A percentile compares a stretch with the other conserved stretches of the same genome.
phyloP scores from a whole-genome alignment of 2,888 invertebrate genomes.

The Pegoplata infirma region DNA sequence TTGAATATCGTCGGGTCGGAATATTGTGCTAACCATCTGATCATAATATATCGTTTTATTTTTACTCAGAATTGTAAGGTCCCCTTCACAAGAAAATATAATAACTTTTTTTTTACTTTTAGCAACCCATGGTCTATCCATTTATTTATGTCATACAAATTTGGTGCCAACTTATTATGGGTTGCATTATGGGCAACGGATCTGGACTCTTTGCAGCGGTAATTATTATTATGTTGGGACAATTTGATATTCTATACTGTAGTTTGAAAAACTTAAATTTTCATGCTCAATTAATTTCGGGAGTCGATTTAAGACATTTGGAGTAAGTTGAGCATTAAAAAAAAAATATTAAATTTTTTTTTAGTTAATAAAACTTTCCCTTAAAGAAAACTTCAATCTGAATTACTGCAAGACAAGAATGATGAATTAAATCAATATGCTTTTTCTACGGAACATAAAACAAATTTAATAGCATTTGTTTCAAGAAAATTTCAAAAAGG shows the following conservation, averaged over 20 bases:
- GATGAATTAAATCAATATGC: conserved; percentile 72
- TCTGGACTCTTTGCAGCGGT: conserved; percentile 74
- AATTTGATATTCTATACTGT: conserved; percentile 75
- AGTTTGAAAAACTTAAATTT: conserved; percentile 75
- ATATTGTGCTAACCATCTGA: too few relatives aligned
- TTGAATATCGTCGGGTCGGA: too few relatives aligned
- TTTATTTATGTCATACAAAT: conserved; percentile 70
- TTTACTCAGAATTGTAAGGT: too few relatives aligned
- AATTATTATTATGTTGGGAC: conserved; percentile 69
- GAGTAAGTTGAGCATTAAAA: conserved; percentile 67
- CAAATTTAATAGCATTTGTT: conserved; percentile 63
- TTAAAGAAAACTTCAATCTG: conserved; percentile 48
- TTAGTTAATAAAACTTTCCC: too few relatives aligned
- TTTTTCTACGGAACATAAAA: conserved; percentile 66
- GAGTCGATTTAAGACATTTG: conserved; percentile 60
- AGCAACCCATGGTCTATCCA: conserved; percentile 66
- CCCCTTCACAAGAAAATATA: too few relatives aligned
- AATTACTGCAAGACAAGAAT: conserved; percentile 47
- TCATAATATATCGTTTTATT: too few relatives aligned
- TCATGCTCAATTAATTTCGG: conserved; percentile 68
- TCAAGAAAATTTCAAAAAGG: not conserved
- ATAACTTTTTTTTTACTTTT: not conserved
- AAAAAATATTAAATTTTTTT: too few relatives aligned
- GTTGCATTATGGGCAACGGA: conserved; percentile 66
- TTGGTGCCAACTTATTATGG: conserved; percentile 71